Conservation (phyloP, 2,113 vertebrate genomes). For the Platycercus adscitus region DNA sequence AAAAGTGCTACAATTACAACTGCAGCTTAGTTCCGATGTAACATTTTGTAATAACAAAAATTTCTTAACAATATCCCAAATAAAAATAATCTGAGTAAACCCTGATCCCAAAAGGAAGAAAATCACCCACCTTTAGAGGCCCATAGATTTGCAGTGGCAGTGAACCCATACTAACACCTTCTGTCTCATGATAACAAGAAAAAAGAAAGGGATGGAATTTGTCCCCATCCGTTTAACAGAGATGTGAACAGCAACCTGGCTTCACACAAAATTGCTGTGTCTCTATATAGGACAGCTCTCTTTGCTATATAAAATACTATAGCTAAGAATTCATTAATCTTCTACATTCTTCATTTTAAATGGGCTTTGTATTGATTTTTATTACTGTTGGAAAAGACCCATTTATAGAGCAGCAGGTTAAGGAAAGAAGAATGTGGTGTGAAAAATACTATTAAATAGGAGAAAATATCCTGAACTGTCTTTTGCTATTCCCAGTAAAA, state of each 20-base stretch:
- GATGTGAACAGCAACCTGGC: background rate
- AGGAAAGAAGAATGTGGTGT: background rate
- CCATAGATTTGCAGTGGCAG: background rate
- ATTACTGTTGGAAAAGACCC: background rate
- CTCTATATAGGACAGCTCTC: background rate
- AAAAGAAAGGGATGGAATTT: background rate
- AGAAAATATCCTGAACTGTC: background rate
- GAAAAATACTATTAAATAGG: background rate
- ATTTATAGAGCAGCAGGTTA: background rate
- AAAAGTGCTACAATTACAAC: background rate
- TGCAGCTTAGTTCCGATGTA: background rate
- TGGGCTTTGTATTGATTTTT: background rate
- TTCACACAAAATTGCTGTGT: background rate
- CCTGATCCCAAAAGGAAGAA: background rate
- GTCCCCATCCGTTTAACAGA: background rate
- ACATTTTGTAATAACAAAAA: background rate
- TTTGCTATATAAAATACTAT: background rate
- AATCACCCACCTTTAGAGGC: background rate
- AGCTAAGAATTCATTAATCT: constrained; percentile 31
- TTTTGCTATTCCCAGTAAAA: background rate
- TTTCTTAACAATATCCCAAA: background rate
- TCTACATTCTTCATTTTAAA: constrained; percentile 20
- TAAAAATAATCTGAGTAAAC: background rate
- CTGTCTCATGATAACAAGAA: background rate
- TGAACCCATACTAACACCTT: background rate